Base-by-base conservation (phyloP, 2,888 invertebrate genomes). In the Diploptera punctata region DNA sequence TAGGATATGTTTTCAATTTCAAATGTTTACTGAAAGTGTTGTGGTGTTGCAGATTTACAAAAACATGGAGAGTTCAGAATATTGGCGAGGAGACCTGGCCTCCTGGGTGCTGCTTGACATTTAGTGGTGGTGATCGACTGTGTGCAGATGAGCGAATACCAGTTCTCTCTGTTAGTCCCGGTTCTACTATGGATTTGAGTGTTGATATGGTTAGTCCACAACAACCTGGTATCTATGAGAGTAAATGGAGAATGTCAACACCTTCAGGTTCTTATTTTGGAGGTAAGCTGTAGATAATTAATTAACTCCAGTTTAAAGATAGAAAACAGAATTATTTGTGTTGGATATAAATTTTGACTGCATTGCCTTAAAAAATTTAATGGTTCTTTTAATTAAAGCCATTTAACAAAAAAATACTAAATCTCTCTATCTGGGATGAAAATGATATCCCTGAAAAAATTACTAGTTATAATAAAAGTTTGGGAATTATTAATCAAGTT, bases 191-290 rank as follows among this genome's bases (percentile, higher is more conserved):
- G 70, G 91, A 93, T 79, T 86, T 98, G 70, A 88, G 90, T 77
- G 87, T 97, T 75, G 91, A 92, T 78, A 90, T 97, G 86, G 87
- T 88, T 67, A 94, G 95, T 80, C 97, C 98, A 9, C 83, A 87
- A 16, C 81, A 84, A 71, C 86, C 91, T 49, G 95, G 95, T 13
- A 88, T 89, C 19, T 93, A 93, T 82, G 90, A 92, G 82, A 94
- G 94, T 77, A 93, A 94, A 85, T 98, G 97, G 92, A 90, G 96
- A 80, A 88, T 98, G 86, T 91, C 92, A 79, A 95, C 95, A 72
- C 88, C 93, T 49, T 91, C 91, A 79, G 97, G 97, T 75, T 89
- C 93, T 78, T 94, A 93, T 83, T 97, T 98, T 87, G 98, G 98
- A 83, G 97, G 97, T 96, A 85, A 82, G 79, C 75, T 72, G 33